Evolutionary conservation across 2,797 vertebrate genomes (phyloP), one percentile per base, ranked within the genome.

Genomic region (Myoxocephalus aenaeus): DNA sequence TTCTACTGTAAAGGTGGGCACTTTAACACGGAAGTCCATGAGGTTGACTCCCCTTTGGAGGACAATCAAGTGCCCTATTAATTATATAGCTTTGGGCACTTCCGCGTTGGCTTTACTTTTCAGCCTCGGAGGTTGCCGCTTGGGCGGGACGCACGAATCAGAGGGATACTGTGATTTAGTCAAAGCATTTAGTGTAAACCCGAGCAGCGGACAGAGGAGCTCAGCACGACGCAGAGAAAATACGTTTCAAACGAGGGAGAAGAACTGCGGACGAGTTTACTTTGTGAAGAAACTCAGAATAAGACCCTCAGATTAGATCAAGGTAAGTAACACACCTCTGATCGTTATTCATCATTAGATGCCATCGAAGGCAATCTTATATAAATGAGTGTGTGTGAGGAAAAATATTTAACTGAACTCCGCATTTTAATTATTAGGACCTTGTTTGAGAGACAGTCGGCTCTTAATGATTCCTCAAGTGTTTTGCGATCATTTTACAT

Each of bases 261-360:
- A n/a, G 61, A 38, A n/a, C 42, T 25, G 9, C 4, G 20, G 6
- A 67, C 15, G 1, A 18, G 14, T 58, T 69, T 13, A 3, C 7
- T 59, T 7, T 53, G 1, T 67, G 0, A 29, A 36, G 58, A 56
- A 51, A 18, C 32, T 40, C 25, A 32, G 53, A 54, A 46, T 15
- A 63, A 77, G 0, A 57, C 5, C 40, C 40, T 12, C 56, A 46
- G 5, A 67, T 59, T 15, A 11, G 11, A 85, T 57, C 58, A 67
- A 78, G 78, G 90, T 90, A 82, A 90, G 87, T 3, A 8, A 15
- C 38, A 15, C 38, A 40, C 0, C 4, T 56, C 27, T 25, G 2
- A 17, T 57, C 7, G 20, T 15, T 11, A 9, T 27, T 15, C 6
- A 15, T 64, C 18, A 44, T 12, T 9, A 5, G 7, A 18, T 57